Conservation (phyloP, 1,140 invertebrate species). For the Daktulosphaira vitifoliae region DNA sequence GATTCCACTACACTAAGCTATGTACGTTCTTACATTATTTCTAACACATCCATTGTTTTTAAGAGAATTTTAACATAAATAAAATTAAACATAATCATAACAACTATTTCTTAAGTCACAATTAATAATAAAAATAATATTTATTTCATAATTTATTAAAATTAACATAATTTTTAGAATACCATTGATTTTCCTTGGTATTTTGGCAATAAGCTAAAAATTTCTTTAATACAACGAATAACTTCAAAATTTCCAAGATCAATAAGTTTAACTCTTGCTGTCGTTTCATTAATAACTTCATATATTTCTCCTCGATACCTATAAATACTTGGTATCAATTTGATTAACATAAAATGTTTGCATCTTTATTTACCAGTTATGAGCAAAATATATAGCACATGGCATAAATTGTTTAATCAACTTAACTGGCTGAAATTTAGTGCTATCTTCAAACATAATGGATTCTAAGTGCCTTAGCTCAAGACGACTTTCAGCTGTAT, state of each 20-base stretch:
- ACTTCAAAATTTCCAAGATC: constrained; percentile 10
- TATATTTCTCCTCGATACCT: constrained; percentile 14
- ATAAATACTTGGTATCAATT: too few species aligned
- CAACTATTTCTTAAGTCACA: too few species aligned
- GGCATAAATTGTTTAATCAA: background rate
- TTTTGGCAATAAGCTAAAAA: constrained; percentile 8
- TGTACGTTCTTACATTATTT: too few species aligned
- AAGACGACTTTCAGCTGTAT: background rate
- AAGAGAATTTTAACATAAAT: too few species aligned
- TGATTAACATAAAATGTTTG: too few species aligned
- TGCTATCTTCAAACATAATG: constrained; percentile 12
- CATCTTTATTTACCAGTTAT: constrained; percentile 4
- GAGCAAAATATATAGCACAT: background rate
- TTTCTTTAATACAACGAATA: constrained; percentile 3
- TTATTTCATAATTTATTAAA: too few species aligned
- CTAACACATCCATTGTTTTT: too few species aligned
- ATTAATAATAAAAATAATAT: too few species aligned
- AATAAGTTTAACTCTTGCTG: constrained; percentile 7
- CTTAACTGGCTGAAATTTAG: background rate
- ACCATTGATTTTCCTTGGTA: constrained; percentile 18
- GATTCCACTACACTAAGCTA: too few species aligned
- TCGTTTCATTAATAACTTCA: background rate
- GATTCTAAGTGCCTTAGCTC: constrained; percentile 2
- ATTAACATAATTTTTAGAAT: too few species aligned
- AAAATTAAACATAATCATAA: too few species aligned